Conservation (phyloP, 2,797 vertebrate species). For the Eulemur albifrons region DNA sequence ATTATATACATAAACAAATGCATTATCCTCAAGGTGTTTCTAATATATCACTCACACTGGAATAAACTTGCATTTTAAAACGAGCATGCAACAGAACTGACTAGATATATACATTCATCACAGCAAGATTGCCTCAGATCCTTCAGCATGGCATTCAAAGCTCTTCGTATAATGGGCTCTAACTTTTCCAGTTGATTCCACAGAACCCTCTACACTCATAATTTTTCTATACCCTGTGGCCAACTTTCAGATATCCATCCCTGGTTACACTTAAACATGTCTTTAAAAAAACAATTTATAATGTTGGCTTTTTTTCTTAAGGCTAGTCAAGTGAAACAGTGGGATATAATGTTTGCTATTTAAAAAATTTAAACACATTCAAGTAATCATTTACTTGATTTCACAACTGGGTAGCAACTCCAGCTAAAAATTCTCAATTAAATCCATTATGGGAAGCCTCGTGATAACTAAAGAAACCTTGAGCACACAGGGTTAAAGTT, state of each 20-base stretch:
- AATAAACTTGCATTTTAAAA: background rate
- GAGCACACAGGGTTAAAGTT: background rate
- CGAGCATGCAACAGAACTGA: background rate
- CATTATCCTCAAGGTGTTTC: background rate
- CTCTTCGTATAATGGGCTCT: background rate
- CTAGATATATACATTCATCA: rapidly evolving
- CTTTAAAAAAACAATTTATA: background rate
- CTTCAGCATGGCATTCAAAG: background rate
- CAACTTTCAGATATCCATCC: background rate
- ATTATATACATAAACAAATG: no score
- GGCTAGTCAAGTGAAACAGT: no score
- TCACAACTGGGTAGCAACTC: background rate
- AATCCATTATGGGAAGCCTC: background rate
- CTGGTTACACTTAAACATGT: background rate
- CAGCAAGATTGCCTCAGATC: no score
- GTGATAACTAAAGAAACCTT: background rate
- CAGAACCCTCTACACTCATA: background rate
- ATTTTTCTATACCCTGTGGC: background rate
- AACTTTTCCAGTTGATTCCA: background rate
- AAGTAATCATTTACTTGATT: background rate
- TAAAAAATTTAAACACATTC: background rate
- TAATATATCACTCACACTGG: rapidly evolving
- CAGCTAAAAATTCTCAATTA: background rate
- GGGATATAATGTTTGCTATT: background rate
- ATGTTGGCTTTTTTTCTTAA: no score